Percentiles rank a stretch among this genome's conserved stretches.
These are phyloP conservation scores for Malurus melanocephalus DNA, from an alignment of 2,113 vertebrate species.

Conservation along the genomic window DNA sequence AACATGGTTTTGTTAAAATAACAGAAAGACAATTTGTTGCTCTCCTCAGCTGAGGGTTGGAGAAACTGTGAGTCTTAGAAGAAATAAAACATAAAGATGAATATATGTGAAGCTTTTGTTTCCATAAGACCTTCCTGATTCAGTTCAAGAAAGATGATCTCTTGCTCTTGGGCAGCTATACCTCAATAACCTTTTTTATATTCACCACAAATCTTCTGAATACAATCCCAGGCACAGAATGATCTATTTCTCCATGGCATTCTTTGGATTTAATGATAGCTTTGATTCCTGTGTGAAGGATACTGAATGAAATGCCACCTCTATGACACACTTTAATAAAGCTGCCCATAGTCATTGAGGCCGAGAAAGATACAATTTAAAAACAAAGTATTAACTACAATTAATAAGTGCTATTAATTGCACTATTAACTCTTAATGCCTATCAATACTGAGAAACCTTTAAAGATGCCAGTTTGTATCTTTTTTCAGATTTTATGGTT, in stretches of 20 bases:
- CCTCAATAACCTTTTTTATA: not conserved
- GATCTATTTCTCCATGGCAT: not conserved
- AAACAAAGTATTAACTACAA: not conserved
- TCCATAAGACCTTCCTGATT: not conserved
- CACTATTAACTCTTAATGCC: not conserved
- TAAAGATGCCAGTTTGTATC: not conserved
- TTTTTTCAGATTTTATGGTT: not conserved
- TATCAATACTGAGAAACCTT: not conserved
- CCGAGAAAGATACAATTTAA: not conserved
- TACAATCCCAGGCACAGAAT: not conserved
- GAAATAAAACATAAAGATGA: not conserved
- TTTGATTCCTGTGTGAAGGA: not conserved
- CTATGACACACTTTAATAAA: not conserved
- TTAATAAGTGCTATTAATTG: not conserved
- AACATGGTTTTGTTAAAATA: not conserved
- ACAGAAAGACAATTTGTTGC: not conserved
- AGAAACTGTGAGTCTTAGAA: not conserved
- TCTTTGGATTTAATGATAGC: not conserved
- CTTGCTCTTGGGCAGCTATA: not conserved
- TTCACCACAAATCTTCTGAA: not conserved
- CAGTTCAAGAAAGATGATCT: not conserved
- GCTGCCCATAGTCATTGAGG: not conserved
- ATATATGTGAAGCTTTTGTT: not conserved
- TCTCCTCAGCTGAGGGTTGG: not conserved
- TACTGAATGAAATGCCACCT: not conserved